A percentile compares a stretch with the other conserved stretches of the same genome.
Conservation (phyloP, 2,888 invertebrate species). For the Patella depressa region DNA sequence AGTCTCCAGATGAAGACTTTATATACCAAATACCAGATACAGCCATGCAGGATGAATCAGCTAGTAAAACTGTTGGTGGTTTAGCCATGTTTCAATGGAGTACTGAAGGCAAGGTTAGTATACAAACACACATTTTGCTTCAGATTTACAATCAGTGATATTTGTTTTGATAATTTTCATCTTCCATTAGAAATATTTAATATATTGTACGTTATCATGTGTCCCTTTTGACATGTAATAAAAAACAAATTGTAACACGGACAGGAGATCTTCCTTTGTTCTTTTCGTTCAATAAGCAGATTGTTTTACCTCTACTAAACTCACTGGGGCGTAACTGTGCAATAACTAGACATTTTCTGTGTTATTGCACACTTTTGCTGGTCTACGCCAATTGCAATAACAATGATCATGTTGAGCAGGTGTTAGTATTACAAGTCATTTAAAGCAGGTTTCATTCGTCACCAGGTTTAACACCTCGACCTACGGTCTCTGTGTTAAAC, state of each 20-base stretch:
- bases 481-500: no score
- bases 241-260: not conserved
- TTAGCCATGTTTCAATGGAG: slow-evolving; percentile 54
- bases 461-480: no score
- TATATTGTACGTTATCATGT: not conserved
- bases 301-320: no score
- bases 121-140: not conserved
- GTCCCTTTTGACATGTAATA: not conserved
- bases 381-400: no score
- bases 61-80: slow-evolving; percentile 55
- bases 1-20: slow-evolving; percentile 70
- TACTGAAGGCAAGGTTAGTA: slow-evolving; percentile 40
- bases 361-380: no score
- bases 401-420: no score
- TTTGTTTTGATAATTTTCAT: not conserved
- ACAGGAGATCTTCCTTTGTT: no score
- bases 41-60: slow-evolving; percentile 53
- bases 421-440: no score
- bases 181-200: not conserved
- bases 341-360: no score
- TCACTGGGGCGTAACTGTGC: no score
- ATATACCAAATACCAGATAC: slow-evolving; percentile 68
- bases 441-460: no score
- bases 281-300: no score
- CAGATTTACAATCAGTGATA: not conserved